Evolutionary conservation across 2,113 vertebrate species (phyloP), one percentile per base, ranked within the genome.

Genomic region (Taxidea taxus): DNA sequence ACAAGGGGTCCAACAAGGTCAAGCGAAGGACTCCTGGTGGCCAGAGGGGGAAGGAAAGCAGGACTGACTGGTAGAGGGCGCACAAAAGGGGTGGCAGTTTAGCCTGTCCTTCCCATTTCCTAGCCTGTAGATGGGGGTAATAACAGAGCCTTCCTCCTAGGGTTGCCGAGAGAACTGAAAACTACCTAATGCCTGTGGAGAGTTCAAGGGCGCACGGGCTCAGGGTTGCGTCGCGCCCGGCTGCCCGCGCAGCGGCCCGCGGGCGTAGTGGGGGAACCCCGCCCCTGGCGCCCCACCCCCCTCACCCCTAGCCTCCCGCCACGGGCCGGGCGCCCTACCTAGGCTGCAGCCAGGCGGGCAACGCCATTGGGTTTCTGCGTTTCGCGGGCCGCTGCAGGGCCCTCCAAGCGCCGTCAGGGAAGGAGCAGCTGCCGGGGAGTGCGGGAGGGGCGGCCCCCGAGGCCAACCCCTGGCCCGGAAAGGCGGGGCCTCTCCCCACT

Each of bases 331-430:
- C 49, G 91, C 86, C 97, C 96, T 98, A 98, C 97, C 98, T 97
- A 93, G 97, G 88, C 96, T 96, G 98, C 96, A 95, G 95, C 97
- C 97, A 95, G 94, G 85, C 18, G 25, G 91, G 91, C 93, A 91
- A 85, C 58, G 60, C 90, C 92, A 2, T 85, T 85, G 75, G 72
- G 74, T 51, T 56, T 70, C 92, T 85, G 75, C 66, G 74, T 51
- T 56, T 70, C 92, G 66, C 11, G 51, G 39, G 51, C 81, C 7
- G 72, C 85, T 12, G 27, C 64, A 60, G 7, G 90, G 31, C n/a
- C 54, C 85, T 84, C 68, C 49, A 13, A 13, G 62, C 49, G 64
- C 87, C 0, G 74, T 92, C 72, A 4, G 18, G 47, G 56, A 81
- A 94, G 58, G 47, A 58, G 77, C 87, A 0, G 39, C 6, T 31